Percentiles rank a stretch among this genome's conserved stretches.
These are phyloP conservation scores for Heteractis magnifica DNA, from an alignment of 92 coral and sea anemone species.

Conservation along the genomic window DNA sequence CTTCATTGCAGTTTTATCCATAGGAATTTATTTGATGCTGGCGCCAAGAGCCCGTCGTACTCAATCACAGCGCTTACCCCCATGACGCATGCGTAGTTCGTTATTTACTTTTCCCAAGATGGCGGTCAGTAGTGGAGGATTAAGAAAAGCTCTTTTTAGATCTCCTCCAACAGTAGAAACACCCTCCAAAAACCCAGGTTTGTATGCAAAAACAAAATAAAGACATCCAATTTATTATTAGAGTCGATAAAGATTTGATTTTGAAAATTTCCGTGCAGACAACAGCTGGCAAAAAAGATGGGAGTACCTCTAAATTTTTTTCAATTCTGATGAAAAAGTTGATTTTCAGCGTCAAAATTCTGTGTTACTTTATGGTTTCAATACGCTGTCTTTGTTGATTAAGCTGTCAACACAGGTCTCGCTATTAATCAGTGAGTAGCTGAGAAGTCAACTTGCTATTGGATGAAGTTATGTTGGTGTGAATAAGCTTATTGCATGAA, in stretches of 20 bases:
- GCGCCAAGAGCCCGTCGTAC: conserved; percentile 70
- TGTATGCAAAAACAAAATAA: background rate
- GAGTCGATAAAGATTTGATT: background rate
- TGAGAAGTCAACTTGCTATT: too few relatives aligned
- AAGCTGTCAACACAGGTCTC: background rate
- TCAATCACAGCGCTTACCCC: conserved; percentile 27
- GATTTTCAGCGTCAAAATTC: background rate
- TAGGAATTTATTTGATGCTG: conserved; percentile 53
- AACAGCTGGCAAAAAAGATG: background rate
- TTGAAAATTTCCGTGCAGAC: background rate
- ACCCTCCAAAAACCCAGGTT: conserved; percentile 64
- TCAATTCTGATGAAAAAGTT: background rate
- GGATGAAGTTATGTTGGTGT: background rate
- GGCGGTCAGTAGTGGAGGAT: conserved; percentile 68
- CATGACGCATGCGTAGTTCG: conserved; percentile 34
- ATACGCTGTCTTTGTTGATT: background rate
- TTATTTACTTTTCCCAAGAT: conserved; percentile 36
- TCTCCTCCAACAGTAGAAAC: conserved; percentile 60
- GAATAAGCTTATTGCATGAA: background rate
- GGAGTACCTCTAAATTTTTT: background rate
- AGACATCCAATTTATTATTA: background rate
- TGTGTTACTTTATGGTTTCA: background rate
- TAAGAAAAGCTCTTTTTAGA: conserved; percentile 86
- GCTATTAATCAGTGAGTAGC: background rate
- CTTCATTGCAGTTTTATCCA: background rate